Base-by-base conservation (phyloP, 2,888 invertebrate species). In the Lordiphosa fenestrarum region DNA sequence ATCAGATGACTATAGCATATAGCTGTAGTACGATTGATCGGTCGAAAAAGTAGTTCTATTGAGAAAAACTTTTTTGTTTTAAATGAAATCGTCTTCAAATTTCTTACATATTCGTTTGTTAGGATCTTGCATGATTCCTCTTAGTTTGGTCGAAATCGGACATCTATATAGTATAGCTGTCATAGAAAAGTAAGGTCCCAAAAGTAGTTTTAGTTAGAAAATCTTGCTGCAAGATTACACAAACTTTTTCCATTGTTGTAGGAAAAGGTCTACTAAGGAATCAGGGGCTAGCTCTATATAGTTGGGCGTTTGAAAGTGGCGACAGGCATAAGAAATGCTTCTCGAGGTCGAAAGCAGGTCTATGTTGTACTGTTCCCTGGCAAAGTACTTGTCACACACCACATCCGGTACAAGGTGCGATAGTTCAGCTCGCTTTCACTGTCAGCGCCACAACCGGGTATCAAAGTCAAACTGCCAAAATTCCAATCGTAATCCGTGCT, bases 301-400 rank as follows among this genome's bases (percentile, higher is more conserved):
- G 7, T 50, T 58, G 9, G 25, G 13, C 0, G 49, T 1, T 3
- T 37, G 47, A 35, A 65, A 73, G 39, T 7, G 36, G 42, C 77
- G 74, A 48, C 81, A 81, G 9, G 58, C 42, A 19, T 56, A 65
- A 1, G 68, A 30, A 0, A 10, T 6, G 1, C 47, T 54, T 0
- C 48, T 13, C 2, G 15, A 15, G 2, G n/a, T 25, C 4, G 21
- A 35, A 1, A 73, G 3, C 49, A 81, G 41, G 4, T 68, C 73
- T 37, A 83, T 54, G 37, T 81, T 76, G 7, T 56, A 48, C 12
- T 70, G 65, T 13, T 80, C 84, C 21, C 37, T 53, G 1, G 3
- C 12, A n/a, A 62, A 50, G 40, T 69, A 64, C 0, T 9, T 9
- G 3, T 39, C n/a, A 37, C 77, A 78, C 2, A 74, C 40, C 2